A percentile compares a stretch with the other conserved stretches of the same genome.
Conservation (phyloP, 92 coral and sea anemone species). For the Galaxea fascicularis region DNA sequence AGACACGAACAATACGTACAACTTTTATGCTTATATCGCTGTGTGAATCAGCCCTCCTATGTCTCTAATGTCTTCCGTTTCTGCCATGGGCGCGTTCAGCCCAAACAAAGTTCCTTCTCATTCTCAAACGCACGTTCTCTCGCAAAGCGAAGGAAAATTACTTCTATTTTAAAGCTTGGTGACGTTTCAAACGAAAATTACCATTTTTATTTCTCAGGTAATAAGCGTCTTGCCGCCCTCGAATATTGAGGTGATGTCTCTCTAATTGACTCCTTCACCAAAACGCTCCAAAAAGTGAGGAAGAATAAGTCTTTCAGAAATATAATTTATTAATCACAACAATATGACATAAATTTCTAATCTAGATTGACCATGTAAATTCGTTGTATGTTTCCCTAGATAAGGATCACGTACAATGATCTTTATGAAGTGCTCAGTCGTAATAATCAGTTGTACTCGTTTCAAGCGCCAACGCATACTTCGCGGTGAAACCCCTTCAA, state of each 20-base stretch:
- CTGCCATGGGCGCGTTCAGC: background rate
- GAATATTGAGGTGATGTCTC: background rate
- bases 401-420: background rate
- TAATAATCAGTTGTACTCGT: slow-evolving; percentile 4
- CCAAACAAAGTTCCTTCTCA: background rate
- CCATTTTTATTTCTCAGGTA: background rate
- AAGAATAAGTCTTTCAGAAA: background rate
- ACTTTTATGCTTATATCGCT: too few species aligned
- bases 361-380: slow-evolving; percentile 16
- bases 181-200: background rate
- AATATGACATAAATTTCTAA: slow-evolving; percentile 9
- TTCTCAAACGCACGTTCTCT: background rate
- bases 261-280: slow-evolving; percentile 1
- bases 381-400: background rate
- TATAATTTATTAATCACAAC: background rate
- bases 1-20: too few species aligned
- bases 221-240: background rate
- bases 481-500: slow-evolving; percentile 11
- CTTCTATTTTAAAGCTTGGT: background rate
- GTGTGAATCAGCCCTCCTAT: too few species aligned
- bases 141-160: background rate
- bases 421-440: background rate
- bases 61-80: background rate
- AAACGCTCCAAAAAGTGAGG: background rate
- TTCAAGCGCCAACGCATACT: slow-evolving; percentile 5